Base-by-base conservation (phyloP, 2,113 vertebrate genomes). In the Macaca nemestrina region DNA sequence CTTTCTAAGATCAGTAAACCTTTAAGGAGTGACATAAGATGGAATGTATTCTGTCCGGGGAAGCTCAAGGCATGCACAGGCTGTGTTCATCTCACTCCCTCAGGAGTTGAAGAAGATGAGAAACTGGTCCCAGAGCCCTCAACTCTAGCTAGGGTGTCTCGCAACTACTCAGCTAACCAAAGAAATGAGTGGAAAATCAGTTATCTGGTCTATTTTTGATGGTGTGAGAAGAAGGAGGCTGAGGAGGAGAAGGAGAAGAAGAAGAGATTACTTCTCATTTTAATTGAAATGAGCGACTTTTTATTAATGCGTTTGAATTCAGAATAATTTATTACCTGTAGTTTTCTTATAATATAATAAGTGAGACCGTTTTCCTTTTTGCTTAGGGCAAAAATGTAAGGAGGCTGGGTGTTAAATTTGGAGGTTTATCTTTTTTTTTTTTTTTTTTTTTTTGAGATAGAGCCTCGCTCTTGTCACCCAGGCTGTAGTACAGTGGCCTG, bases 261-360 rank as follows among this genome's bases (percentile, higher is more conserved):
- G 61, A 64, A 68, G 8, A 30, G 3, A 48, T 82, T 86, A 73
- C 22, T 35, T 93, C 57, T 80, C 52, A 32, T 95, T 90, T 80
- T 13, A 55, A 95, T 22, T 59, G 11, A 72, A 96, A 61, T 38
- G 20, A 85, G 22, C 38, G 52, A n/a, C 12, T 45, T 95, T 91
- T 94, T 95, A 17, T 72, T 88, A 50, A 79, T 83, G 55, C 96
- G 43, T 75, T 91, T 88, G 14, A 89, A 76, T 85, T 95, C 52
- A 61, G 68, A 90, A 78, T 11, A 80, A 50, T 68, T 72, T 72
- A 90, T 88, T 96, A 84, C 45, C 12, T 85, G 27, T 3, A 50
- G 4, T 89, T 87, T 73, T 92, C 86, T 48, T 68, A 7, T 61
- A 14, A 32, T 76, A 72, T 45, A 67, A 43, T 4, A 67, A 48